Percentiles rank a stretch among this genome's conserved stretches.
These are phyloP conservation scores for Parambassis ranga DNA, from an alignment of 2,797 vertebrate species.

Conservation along the genomic window DNA sequence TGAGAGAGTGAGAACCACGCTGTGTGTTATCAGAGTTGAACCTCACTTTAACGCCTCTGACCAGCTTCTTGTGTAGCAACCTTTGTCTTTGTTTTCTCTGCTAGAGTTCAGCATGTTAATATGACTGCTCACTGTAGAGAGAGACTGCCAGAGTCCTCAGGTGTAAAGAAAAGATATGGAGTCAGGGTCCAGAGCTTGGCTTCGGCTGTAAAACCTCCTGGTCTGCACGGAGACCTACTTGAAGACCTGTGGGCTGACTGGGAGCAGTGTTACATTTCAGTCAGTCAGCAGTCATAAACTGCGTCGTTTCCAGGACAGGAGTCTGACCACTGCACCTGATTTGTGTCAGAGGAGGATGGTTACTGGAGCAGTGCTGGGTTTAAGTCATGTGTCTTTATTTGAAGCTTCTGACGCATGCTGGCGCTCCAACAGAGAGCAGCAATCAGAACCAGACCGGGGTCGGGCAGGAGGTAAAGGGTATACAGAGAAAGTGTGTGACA, in stretches of 20 bases:
- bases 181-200: not conserved
- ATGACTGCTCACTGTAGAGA: too few species aligned
- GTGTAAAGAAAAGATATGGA: too few species aligned
- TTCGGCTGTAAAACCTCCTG: conserved; percentile 3
- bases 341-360: conserved; percentile 52
- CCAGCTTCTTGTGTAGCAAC: too few species aligned
- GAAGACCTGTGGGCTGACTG: not conserved
- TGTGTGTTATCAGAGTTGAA: too few species aligned
- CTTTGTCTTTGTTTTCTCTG: too few species aligned
- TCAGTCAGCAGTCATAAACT: conserved; percentile 33
- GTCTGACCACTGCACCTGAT: conserved; percentile 44
- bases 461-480: not conserved
- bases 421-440: conserved; percentile 53
- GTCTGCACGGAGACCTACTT: conserved; percentile 1
- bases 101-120: too few species aligned
- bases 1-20: too few species aligned
- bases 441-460: conserved; percentile 55
- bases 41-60: too few species aligned
- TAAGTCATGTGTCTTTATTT: conserved; percentile 61
- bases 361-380: conserved; percentile 53
- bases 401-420: conserved; percentile 58
- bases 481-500: conserved; percentile 22
- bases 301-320: conserved; percentile 31
- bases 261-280: conserved; percentile 50
- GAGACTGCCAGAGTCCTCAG: too few species aligned